A percentile compares a stretch with the other conserved stretches of the same genome.
Evolutionary conservation across 92 coral and sea anemone species (phyloP).

Genomic region (Blastomussa wellsi): DNA sequence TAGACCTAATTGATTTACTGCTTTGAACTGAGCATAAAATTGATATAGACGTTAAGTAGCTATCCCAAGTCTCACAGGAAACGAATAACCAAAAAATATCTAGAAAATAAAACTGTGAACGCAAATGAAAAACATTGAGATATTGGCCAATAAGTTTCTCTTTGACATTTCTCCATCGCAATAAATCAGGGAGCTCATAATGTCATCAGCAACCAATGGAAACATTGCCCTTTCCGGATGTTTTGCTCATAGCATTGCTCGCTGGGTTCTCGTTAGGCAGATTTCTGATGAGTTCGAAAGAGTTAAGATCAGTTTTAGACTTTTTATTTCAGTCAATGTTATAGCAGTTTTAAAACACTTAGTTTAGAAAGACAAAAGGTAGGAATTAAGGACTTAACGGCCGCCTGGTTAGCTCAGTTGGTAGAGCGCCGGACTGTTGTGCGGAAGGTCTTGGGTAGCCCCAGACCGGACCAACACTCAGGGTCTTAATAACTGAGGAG

Average conservation of each 20-base stretch:
- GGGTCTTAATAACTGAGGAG: no score
- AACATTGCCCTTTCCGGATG: no score
- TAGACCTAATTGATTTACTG: background rate
- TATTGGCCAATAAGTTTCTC: background rate
- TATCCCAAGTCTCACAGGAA: background rate
- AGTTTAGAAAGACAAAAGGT: background rate
- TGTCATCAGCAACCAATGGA: background rate
- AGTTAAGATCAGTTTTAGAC: background rate
- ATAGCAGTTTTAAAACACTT: background rate
- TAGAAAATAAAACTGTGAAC: background rate
- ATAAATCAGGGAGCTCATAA: background rate
- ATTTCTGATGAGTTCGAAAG: background rate
- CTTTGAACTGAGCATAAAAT: background rate
- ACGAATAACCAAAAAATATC: background rate
- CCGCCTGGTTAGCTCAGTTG: no score
- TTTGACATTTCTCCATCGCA: background rate
- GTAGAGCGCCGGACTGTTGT: no score
- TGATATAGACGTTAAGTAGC: background rate
- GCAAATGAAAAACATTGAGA: background rate
- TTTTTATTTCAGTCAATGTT: background rate
- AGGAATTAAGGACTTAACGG: background rate
- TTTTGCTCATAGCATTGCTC: background rate
- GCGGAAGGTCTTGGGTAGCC: no score
- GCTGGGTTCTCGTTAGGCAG: background rate
- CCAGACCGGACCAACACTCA: no score